Base-by-base conservation (phyloP, 2,888 invertebrate species). In the Baccha elongata region DNA sequence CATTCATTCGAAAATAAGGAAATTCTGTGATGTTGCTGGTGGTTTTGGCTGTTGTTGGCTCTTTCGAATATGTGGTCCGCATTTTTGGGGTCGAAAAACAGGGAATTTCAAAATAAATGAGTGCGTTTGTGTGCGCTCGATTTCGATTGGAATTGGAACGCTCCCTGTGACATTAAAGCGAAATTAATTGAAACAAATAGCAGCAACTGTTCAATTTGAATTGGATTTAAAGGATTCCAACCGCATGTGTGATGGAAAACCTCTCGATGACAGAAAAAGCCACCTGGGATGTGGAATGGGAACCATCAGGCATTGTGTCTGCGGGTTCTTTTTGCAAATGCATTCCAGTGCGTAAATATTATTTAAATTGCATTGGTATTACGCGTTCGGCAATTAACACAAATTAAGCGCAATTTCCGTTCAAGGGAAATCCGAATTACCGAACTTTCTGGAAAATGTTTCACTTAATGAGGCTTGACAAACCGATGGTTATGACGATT, bases 151-250 rank as follows among this genome's bases (percentile, higher is more conserved):
- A 55, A 55, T 64, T 69, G 37, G 60, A 55, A 55, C 29, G 44
- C 6, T 60, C 11, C 44, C 11, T 44, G 60, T 71, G 81, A 81
- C 81, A 71, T 81, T 81, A 76, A 81, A 81, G 71, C 71, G 71
- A 72, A 81, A 72, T 76, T 81, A 81, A 81, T 81, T 81, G 81
- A 81, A 81, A 81, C 81, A 81, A 81, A 81, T 76, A 81, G 76
- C 76, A 65, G 55, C 71, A 46, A 76, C 75, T 76, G 81, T 81
- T 81, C 81, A 76, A 81, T 76, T 76, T 55, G 71, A 76, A 72
- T 81, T 76, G 81, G 76, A 76, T 81, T 81, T 72, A 64, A 76
- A 76, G 71, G 81, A 76, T 81, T 81, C 65, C 60, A 32, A 81
- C 76, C 81, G 62, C 76, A 76, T 68, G 62, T 79, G 60, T 71